These are phyloP conservation scores for Cromileptes altivelis DNA, from an alignment of 2,113 vertebrate species.

Conservation along the genomic window DNA sequence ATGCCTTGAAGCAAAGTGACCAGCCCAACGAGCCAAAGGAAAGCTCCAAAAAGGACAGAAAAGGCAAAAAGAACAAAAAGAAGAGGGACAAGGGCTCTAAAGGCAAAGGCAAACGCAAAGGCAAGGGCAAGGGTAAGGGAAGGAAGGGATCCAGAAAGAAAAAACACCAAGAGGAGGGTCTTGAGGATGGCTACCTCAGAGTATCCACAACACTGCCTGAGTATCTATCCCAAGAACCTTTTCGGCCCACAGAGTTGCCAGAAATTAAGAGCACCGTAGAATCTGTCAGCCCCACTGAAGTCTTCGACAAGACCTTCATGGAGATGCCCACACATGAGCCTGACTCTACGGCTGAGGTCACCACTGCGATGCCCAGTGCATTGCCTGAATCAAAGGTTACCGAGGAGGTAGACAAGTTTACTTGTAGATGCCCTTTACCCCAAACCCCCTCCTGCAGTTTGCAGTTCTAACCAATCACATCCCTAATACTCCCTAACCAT, in stretches of 20 bases:
- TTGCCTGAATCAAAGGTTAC: conserved; percentile 69
- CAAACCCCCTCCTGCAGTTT: conserved; percentile 30
- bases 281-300: conserved; percentile 34
- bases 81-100: conserved; percentile 84
- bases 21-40: conserved; percentile 71
- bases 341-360: conserved; percentile 55
- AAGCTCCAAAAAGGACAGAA: conserved; percentile 81
- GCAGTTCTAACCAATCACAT: conserved; percentile 65
- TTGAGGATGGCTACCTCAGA: conserved; percentile 74
- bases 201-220: conserved; percentile 68
- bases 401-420: conserved; percentile 82
- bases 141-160: conserved; percentile 88
- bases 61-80: conserved; percentile 88
- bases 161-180: conserved; percentile 79
- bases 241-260: conserved; percentile 55
- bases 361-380: conserved; percentile 42
- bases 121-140: conserved; percentile 75
- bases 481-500: conserved; percentile 68
- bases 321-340: conserved; percentile 72
- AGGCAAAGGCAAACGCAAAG: conserved; percentile 70
- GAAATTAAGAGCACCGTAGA: conserved; percentile 39
- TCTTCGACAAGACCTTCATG: conserved; percentile 43
- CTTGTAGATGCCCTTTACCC: conserved; percentile 33
- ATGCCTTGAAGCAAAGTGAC: conserved; percentile 65
- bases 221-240: conserved; percentile 66